Evolutionary conservation across 2,113 vertebrate genomes (phyloP).

Genomic region (Prochilodus magdalenae): DNA sequence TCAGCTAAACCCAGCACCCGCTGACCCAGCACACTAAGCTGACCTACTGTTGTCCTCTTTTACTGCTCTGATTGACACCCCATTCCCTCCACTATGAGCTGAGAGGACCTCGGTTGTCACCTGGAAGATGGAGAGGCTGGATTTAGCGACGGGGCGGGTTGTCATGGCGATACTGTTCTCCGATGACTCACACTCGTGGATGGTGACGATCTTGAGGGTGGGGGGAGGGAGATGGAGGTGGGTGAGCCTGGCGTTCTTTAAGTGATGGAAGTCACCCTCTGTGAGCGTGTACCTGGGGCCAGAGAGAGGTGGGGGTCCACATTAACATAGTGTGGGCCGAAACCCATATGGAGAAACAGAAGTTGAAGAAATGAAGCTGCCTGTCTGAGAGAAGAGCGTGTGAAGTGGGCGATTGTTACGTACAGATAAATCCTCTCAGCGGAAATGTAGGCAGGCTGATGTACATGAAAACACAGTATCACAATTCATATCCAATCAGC

Average conservation of each 20-base stretch:
- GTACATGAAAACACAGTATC: background rate
- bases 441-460: background rate
- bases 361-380: background rate
- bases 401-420: constrained; percentile 8
- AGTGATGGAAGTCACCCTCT: constrained; percentile 95
- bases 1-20: background rate
- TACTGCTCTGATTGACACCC: constrained; percentile 34
- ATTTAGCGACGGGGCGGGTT: constrained; percentile 80
- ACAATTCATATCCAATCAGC: background rate
- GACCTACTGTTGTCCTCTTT: background rate
- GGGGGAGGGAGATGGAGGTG: constrained; percentile 88
- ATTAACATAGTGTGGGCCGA: background rate
- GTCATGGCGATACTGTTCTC: constrained; percentile 87
- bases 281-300: constrained; percentile 92
- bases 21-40: background rate
- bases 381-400: background rate
- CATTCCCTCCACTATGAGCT: constrained; percentile 5
- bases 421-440: background rate
- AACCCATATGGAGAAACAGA: background rate
- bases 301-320: constrained; percentile 23
- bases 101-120: constrained; percentile 67
- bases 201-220: constrained; percentile 92
- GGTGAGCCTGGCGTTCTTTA: constrained; percentile 95
- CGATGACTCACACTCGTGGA: constrained; percentile 92
- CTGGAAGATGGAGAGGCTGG: constrained; percentile 94